Conservation (phyloP, 1,140 invertebrate genomes). For the Bradysia coprophila region DNA sequence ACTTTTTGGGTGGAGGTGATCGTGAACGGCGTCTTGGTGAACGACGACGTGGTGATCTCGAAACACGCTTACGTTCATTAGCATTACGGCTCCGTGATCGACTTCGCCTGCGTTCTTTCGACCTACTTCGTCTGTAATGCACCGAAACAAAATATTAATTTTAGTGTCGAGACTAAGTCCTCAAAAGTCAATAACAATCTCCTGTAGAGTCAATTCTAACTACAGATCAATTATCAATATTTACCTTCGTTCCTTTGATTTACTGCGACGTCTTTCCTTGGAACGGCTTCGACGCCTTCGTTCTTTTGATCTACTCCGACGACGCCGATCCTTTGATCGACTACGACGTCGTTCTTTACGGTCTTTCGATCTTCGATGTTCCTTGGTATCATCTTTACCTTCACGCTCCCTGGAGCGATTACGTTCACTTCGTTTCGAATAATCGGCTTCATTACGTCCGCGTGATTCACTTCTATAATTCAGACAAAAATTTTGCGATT, state of each 20-base stretch:
- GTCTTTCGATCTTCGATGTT: background rate
- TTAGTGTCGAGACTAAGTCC: no score
- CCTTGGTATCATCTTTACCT: background rate
- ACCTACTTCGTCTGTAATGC: no score
- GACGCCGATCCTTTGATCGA: conserved; percentile 14
- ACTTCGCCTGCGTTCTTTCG: conserved; percentile 10
- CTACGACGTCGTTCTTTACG: conserved; percentile 12
- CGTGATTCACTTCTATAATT: no score
- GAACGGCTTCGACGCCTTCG: conserved; percentile 7
- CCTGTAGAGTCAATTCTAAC: no score
- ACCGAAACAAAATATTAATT: no score
- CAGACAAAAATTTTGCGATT: no score
- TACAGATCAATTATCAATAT: no score
- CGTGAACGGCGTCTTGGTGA: background rate
- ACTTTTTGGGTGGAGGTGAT: background rate
- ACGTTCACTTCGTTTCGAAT: no score
- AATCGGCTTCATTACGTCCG: no score
- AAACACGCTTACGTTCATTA: background rate
- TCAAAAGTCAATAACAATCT: no score
- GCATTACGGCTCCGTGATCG: conserved; percentile 8
- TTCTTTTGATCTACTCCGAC: conserved; percentile 5
- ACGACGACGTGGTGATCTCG: background rate
- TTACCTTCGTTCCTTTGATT: conserved; percentile 7
- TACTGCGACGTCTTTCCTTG: conserved; percentile 10
- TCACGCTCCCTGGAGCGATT: background rate